Evolutionary conservation across 2,797 vertebrate species (phyloP).

Genomic region (Arctocebus calabarensis): DNA sequence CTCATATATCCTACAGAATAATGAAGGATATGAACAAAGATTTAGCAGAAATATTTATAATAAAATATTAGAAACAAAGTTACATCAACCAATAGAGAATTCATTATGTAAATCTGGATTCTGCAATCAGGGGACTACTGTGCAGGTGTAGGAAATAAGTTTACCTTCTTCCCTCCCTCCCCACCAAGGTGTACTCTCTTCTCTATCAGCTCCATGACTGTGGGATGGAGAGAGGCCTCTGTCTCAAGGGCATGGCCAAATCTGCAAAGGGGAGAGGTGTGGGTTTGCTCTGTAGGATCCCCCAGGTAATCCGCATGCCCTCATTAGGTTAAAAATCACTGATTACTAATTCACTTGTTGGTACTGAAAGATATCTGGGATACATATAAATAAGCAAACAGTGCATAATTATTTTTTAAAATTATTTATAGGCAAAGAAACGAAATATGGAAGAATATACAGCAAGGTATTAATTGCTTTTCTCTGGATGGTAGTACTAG

Average conservation of each 20-base stretch:
- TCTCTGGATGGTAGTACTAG: not conserved
- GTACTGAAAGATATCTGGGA: not conserved
- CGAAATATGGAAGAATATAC: not conserved
- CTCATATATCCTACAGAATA: not conserved
- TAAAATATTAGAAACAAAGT: constrained; percentile 29
- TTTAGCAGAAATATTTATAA: constrained; percentile 38
- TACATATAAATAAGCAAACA: not conserved
- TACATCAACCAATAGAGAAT: not conserved
- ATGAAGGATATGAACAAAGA: not conserved
- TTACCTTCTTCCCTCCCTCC: not conserved
- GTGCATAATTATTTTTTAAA: not conserved
- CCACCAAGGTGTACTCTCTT: not conserved
- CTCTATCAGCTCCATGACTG: not conserved
- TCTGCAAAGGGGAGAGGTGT: not conserved
- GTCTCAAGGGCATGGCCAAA: not conserved
- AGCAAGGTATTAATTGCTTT: not conserved
- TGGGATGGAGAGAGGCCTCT: not conserved
- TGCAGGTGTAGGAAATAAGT: not conserved
- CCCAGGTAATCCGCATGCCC: not conserved
- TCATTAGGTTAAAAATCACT: not conserved
- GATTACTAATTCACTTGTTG: not conserved
- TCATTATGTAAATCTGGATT: not conserved
- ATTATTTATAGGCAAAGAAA: not conserved
- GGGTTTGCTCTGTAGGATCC: not conserved
- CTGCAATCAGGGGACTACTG: not conserved